Base-by-base conservation (phyloP, 2,797 vertebrate genomes). In the Malurus splendens region DNA sequence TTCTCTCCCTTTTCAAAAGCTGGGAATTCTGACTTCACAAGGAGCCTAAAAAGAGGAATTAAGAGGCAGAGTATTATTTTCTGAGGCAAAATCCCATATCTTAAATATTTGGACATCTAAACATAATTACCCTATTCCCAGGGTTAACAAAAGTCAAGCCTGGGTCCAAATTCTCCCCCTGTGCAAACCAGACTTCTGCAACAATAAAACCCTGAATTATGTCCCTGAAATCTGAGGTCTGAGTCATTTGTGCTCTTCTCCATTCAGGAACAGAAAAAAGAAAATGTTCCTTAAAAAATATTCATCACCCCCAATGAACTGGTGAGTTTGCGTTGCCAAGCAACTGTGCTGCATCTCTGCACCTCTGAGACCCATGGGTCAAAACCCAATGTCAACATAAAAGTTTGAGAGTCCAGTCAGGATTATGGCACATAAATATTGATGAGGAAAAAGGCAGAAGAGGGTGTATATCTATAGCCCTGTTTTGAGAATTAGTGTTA, bases 271-370 rank as follows among this genome's bases (percentile, higher is more conserved):
- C 15, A 90, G 27, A 67, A 70, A 74, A 89, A 76, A 32, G 52
- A 87, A 91, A 77, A 71, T 33, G 18, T 51, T 87, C 55, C 41
- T 71, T 71, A 50, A 78, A 90, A 80, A 72, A 67, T 76, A 75
- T 74, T 85, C 27, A 79, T 51, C 41, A 33, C 54, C 73, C 75
- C 84, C 70, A 86, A 74, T 9, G 83, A 89, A 90, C 42, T 71
- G 67, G 28, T 82, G 23, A 77, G 39, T 91, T 77, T 9, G 12
- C 0, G 78, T 96, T 96, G 89, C 95, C 89, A 94, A 90, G 90
- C 78, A 96, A 96, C 93, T 2, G 4, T 1, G 20, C 72, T 91
- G 60, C 54, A 61, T 84, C 70, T 88, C 51, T 75, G 61, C 68
- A 95, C 70, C 72, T 86, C 85, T 0, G n/a, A 89, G 87, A 93